Conservation (phyloP, 2,797 vertebrate genomes). For the Falco rusticolus region DNA sequence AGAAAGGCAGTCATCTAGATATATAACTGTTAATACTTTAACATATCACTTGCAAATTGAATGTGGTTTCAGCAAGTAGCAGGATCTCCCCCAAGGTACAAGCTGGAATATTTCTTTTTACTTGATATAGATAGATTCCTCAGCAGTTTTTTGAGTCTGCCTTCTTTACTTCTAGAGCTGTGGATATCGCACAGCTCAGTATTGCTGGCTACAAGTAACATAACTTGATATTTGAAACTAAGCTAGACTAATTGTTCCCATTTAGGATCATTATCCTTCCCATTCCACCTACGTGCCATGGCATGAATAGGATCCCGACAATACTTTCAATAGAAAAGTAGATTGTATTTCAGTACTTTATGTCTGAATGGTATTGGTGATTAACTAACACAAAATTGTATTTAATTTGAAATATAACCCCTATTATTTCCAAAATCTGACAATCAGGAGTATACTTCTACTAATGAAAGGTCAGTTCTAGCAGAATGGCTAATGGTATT, state of each 20-base stretch:
- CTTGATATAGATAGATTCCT: neutral
- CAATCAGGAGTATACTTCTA: neutral
- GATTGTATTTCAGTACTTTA: conserved; percentile 19
- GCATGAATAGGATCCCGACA: conserved; percentile 16
- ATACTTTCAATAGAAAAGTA: neutral
- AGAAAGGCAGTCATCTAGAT: neutral
- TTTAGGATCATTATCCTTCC: neutral
- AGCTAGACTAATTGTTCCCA: neutral
- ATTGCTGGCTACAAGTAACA: neutral
- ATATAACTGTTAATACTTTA: neutral
- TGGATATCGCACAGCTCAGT: neutral
- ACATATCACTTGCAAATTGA: neutral
- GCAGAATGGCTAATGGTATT: neutral
- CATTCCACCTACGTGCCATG: neutral
- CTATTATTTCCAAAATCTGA: conserved; percentile 31
- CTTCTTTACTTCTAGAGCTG: conserved; percentile 2
- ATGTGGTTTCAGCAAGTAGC: neutral
- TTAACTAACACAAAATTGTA: conserved; percentile 29
- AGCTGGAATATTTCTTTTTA: neutral
- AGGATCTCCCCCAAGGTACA: neutral
- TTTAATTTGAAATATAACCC: conserved; percentile 52
- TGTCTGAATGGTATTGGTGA: neutral
- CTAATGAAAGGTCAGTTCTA: conserved; percentile 7
- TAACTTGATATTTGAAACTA: neutral
- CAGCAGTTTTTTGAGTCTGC: neutral